Conservation (phyloP, 2,888 invertebrate genomes). For the Cenopis cana region DNA sequence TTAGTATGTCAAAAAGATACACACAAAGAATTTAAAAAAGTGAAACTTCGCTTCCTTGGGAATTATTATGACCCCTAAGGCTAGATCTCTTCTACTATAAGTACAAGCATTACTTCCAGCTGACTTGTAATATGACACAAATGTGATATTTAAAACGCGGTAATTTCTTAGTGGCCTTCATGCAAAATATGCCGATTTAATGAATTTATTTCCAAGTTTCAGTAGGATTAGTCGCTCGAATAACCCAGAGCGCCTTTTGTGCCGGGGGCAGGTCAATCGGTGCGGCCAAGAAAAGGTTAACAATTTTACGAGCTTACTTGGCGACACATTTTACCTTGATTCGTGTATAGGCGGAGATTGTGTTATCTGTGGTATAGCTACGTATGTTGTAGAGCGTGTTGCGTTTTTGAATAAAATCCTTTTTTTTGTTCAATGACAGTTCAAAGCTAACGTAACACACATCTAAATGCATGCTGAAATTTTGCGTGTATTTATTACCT, state of each 20-base stretch:
- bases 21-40: no score
- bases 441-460: neutral
- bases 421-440: neutral
- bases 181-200: neutral
- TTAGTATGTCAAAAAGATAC: no score
- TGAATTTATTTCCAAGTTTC: neutral
- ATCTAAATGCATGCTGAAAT: neutral
- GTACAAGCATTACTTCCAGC: no score
- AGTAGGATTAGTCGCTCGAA: conserved; percentile 15
- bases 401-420: neutral
- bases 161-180: neutral
- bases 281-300: conserved; percentile 23
- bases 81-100: no score
- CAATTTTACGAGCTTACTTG: conserved; percentile 5
- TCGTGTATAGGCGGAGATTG: neutral
- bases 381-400: neutral
- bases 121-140: neutral
- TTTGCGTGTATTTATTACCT: neutral
- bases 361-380: neutral
- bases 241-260: conserved; percentile 19
- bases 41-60: no score
- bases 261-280: conserved; percentile 8
- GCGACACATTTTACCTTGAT: conserved; percentile 5
- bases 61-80: no score
- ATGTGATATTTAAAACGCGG: no score